phyloP scores from a whole-genome alignment of 2,797 vertebrate species.

The Siniperca obscura region DNA sequence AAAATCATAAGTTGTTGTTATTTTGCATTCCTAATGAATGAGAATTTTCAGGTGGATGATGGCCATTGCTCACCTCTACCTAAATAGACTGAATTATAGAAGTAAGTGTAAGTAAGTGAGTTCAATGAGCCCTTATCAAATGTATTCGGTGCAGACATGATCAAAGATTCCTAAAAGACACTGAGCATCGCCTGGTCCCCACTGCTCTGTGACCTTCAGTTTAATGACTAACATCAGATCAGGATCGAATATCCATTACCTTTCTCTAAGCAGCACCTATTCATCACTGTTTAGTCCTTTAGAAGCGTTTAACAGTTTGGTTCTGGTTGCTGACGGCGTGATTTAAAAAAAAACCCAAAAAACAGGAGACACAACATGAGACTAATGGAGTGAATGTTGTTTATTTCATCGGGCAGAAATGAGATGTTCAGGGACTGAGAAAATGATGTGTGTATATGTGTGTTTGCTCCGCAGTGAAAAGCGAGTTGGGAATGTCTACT shows the following conservation, averaged over 20 bases:
- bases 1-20: slow-evolving; percentile 1
- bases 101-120: slow-evolving; percentile 1
- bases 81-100: slow-evolving; percentile 13
- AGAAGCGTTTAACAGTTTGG: slow-evolving; percentile 18
- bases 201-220: slow-evolving; percentile 44
- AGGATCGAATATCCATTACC: slow-evolving; percentile 42
- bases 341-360: not conserved
- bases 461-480: slow-evolving; percentile 80
- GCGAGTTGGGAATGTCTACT: slow-evolving; percentile 94
- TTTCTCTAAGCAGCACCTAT: slow-evolving; percentile 36
- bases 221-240: slow-evolving; percentile 48
- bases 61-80: not conserved
- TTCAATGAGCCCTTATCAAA: slow-evolving; percentile 20
- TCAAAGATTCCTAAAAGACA: slow-evolving; percentile 13
- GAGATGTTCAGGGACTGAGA: slow-evolving; percentile 12
- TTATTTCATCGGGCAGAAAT: slow-evolving; percentile 19
- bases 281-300: slow-evolving; percentile 23
- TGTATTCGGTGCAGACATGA: slow-evolving; percentile 16
- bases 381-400: not conserved
- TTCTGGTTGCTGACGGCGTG: slow-evolving; percentile 22
- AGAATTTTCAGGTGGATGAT: not conserved
- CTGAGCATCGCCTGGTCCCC: not conserved
- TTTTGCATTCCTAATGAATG: slow-evolving; percentile 8
- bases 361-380: slow-evolving; percentile 1
- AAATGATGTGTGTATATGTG: slow-evolving; percentile 24